Evolutionary conservation across 2,797 vertebrate genomes (phyloP).

Genomic region (Lophotriccus pileatus): DNA sequence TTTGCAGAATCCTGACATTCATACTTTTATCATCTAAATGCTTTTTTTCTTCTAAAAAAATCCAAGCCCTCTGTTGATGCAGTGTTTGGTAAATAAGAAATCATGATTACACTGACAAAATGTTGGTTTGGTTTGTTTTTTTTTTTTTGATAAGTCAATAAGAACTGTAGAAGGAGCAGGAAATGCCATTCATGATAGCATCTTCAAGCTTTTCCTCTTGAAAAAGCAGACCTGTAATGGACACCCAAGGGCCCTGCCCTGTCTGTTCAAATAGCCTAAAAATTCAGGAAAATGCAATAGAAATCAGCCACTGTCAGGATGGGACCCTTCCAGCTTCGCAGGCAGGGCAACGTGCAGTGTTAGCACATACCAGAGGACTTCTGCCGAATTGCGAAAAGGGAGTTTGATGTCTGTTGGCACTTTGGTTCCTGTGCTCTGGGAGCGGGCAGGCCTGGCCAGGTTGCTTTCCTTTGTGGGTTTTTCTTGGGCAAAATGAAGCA

Average conservation of each 20-base stretch:
- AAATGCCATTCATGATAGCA: constrained; percentile 18
- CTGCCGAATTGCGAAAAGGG: not conserved
- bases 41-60: not conserved
- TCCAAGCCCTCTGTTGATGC: not conserved
- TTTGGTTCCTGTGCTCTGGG: not conserved
- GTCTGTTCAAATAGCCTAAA: not conserved
- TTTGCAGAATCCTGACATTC: not conserved
- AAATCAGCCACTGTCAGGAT: not conserved
- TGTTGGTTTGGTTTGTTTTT: too few relatives aligned
- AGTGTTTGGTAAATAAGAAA: not conserved
- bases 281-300: not conserved
- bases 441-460: not conserved
- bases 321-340: not conserved
- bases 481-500: not conserved
- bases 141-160: not conserved
- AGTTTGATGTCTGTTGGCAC: not conserved
- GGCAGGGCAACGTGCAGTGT: not conserved
- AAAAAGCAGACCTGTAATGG: constrained; percentile 9
- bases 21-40: not conserved
- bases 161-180: not conserved
- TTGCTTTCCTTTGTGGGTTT: not conserved
- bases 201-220: constrained; percentile 12
- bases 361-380: not conserved
- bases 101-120: not conserved
- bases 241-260: not conserved